Conservation (phyloP, 1,140 invertebrate species). For the Dufourea novaeangliae region DNA sequence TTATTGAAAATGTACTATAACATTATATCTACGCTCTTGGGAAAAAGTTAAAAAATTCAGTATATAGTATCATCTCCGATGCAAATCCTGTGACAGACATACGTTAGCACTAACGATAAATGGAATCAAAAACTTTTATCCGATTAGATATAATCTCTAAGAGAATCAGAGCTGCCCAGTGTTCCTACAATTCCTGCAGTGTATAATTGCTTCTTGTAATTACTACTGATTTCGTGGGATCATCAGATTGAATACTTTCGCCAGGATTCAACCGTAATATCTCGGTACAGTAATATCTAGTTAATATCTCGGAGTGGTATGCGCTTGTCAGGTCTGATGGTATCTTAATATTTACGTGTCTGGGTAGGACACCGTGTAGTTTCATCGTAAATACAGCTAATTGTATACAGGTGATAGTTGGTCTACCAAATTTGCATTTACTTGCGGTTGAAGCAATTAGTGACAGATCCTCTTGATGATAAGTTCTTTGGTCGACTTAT, state of each 20-base stretch:
- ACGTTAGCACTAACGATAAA: no score
- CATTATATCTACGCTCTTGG: no score
- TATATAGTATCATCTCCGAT: no score
- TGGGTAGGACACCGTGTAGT: background rate
- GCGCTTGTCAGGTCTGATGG: background rate
- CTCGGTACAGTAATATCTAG: background rate
- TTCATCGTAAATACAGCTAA: background rate
- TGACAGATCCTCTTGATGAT: background rate
- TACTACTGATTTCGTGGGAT: background rate
- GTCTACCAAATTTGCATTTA: background rate
- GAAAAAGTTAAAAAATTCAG: no score
- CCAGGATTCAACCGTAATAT: background rate
- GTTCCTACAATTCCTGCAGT: background rate
- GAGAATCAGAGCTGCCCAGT: background rate
- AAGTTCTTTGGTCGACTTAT: background rate
- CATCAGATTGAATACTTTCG: background rate
- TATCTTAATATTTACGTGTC: constrained; percentile 9
- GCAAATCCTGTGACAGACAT: no score
- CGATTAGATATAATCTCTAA: no score
- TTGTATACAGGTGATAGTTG: background rate
- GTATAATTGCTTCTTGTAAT: background rate
- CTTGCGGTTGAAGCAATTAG: background rate
- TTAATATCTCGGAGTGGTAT: background rate
- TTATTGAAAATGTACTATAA: no score
- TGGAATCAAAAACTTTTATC: no score